Conservation (phyloP, 2,113 vertebrate genomes). For the Dromiciops gliroides region DNA sequence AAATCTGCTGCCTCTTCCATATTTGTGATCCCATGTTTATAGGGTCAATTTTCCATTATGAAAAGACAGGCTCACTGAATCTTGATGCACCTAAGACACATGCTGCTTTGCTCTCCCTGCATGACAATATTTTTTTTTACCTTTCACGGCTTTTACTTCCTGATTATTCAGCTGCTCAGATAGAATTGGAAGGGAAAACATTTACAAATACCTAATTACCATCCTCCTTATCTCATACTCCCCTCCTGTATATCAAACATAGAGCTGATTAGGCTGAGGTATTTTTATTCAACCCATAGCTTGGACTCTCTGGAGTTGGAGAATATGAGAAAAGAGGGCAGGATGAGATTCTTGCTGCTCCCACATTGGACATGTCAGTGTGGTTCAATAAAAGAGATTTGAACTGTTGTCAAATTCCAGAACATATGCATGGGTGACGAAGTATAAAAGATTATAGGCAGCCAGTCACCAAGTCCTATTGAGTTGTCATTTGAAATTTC, state of each 20-base stretch:
- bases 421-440: background rate
- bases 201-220: background rate
- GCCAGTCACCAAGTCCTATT: background rate
- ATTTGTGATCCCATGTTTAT: background rate
- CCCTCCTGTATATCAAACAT: background rate
- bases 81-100: background rate
- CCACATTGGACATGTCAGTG: background rate
- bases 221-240: background rate
- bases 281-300: background rate
- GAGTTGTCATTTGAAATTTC: background rate
- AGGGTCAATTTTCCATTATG: background rate
- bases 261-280: background rate
- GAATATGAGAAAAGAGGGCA: background rate
- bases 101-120: background rate
- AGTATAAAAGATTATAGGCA: background rate
- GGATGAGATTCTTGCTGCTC: background rate
- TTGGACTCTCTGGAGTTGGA: background rate
- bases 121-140: background rate
- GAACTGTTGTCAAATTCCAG: background rate
- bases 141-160: conserved; percentile 1
- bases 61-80: background rate
- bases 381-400: background rate
- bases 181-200: background rate
- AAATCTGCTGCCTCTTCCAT: background rate
- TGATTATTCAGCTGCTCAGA: background rate